Evolutionary conservation across 2,113 vertebrate genomes (phyloP).

Genomic region (Hylia prasina): DNA sequence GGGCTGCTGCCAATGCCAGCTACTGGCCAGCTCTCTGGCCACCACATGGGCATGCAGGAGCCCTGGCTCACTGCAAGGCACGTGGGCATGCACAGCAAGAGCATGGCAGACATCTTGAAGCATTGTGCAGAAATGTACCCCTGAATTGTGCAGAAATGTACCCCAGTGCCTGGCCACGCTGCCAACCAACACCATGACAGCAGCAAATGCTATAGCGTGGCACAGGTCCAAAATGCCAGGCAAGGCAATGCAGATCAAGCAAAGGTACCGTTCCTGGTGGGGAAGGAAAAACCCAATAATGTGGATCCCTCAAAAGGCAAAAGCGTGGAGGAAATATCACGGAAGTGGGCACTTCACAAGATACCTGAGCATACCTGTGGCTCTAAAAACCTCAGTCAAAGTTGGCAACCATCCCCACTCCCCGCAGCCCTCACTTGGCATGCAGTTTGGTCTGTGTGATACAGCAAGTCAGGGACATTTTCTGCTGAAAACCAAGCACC

Average conservation of each 20-base stretch:
- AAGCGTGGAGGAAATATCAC: not conserved
- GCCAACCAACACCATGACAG: rapidly evolving
- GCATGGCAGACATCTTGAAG: not conserved
- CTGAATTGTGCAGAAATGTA: rapidly evolving
- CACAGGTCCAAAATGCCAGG: not conserved
- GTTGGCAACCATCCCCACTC: not conserved
- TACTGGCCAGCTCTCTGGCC: not conserved
- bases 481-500: not conserved
- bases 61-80: not conserved
- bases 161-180: rapidly evolving
- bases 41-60: rapidly evolving
- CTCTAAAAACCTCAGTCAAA: not conserved
- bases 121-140: rapidly evolving
- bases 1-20: not conserved
- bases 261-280: not conserved
- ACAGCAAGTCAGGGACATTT: not conserved
- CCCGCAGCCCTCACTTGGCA: rapidly evolving
- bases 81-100: rapidly evolving
- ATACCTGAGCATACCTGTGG: not conserved
- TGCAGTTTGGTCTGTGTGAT: not conserved
- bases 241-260: rapidly evolving
- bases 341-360: not conserved
- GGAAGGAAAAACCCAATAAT: not conserved
- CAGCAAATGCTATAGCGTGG: rapidly evolving
- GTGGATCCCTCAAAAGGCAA: not conserved